phyloP scores from a whole-genome alignment of 2,888 invertebrate genomes.

The Autographa gamma region DNA sequence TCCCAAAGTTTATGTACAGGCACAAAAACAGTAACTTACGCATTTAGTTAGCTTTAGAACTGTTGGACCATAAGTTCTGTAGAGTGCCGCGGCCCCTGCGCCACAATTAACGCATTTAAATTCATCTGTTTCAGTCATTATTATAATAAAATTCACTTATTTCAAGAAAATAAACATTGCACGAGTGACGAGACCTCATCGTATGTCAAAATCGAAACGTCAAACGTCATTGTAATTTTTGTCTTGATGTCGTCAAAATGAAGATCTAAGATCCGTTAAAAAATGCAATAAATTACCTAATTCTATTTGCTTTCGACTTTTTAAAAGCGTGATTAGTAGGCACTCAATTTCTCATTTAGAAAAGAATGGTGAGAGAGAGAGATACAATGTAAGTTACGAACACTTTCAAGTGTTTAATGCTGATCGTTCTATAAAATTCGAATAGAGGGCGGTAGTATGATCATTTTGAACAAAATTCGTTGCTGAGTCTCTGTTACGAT shows the following conservation, averaged over 20 bases:
- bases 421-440: not conserved
- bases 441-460: not conserved
- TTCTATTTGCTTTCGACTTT: no score
- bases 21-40: slow-evolving; percentile 85
- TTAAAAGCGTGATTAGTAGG: no score
- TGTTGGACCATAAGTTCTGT: slow-evolving; percentile 91
- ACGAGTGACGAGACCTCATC: not conserved
- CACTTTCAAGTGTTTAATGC: not conserved
- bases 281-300: no score
- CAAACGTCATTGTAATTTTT: not conserved
- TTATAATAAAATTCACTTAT: not conserved
- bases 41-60: slow-evolving; percentile 93
- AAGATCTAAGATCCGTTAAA: no score
- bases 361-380: no score
- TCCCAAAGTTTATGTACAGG: no score
- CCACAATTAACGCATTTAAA: slow-evolving; percentile 92
- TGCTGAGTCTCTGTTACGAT: no score
- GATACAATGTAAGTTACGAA: no score
- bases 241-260: not conserved
- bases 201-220: no score
- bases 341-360: no score
- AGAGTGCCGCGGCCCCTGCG: slow-evolving; percentile 89
- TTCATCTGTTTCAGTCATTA: slow-evolving; percentile 61
- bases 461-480: not conserved
- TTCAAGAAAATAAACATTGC: not conserved